A percentile compares a stretch with the other conserved stretches of the same genome.
Evolutionary conservation across 2,888 invertebrate genomes (phyloP).

Genomic region (Drosophila ezoana): DNA sequence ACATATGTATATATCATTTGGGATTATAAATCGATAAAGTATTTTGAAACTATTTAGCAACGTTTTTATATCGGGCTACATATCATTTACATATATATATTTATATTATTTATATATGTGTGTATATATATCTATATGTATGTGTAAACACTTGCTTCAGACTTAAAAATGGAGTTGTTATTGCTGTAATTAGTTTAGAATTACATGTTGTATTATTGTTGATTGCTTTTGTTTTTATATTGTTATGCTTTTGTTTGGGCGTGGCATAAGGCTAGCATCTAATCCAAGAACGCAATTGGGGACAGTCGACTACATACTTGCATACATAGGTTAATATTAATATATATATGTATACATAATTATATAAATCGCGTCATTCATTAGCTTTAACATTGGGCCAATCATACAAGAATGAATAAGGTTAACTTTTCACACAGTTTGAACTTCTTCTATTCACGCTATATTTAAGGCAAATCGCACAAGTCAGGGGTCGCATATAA

Average conservation of each 20-base stretch:
- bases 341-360: neutral
- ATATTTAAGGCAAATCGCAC: slow-evolving; percentile 69
- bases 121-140: slow-evolving; percentile 38
- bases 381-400: slow-evolving; percentile 6
- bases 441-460: slow-evolving; percentile 40
- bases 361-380: slow-evolving; percentile 8
- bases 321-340: slow-evolving; percentile 18
- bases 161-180: slow-evolving; percentile 74
- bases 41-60: slow-evolving; percentile 34
- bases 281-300: slow-evolving; percentile 42
- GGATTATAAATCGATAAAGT: slow-evolving; percentile 25
- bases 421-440: neutral
- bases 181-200: slow-evolving; percentile 41
- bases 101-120: slow-evolving; percentile 27
- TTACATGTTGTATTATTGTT: slow-evolving; percentile 21
- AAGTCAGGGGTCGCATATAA: slow-evolving; percentile 43
- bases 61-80: slow-evolving; percentile 20
- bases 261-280: slow-evolving; percentile 42
- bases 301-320: slow-evolving; percentile 41
- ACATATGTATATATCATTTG: slow-evolving; percentile 21
- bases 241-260: slow-evolving; percentile 20
- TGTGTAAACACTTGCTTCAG: slow-evolving; percentile 58
- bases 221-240: neutral
- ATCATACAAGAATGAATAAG: too few relatives aligned
- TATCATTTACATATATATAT: slow-evolving; percentile 31